Evolutionary conservation across 2,797 vertebrate genomes (phyloP), one percentile per base, ranked within the genome.

Genomic region (Holocentrus rufus): DNA sequence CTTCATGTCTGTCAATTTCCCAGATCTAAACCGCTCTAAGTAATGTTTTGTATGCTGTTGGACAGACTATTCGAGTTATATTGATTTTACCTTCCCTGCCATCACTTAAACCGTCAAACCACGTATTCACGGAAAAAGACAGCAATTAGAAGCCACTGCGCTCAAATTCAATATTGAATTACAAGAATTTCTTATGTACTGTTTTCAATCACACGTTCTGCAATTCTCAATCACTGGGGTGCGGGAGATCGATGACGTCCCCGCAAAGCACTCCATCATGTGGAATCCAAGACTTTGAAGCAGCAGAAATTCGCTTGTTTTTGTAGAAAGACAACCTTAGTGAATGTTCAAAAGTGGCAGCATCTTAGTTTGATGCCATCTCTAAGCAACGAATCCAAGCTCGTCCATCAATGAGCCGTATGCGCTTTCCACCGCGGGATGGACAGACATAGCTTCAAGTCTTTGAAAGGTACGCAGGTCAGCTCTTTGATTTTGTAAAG

Each of bases 21-120:
- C 54, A 70, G 52, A 65, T 84, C 66, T 76, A 82, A 88, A 85
- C 68, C 67, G 57, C 50, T 63, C 47, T 79, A 81, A 89, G 77
- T 78, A 39, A 80, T 65, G 79, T 59, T 86, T 71, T 69, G 50
- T 74, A 64, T 84, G 77, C 80, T 53, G 66, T 15, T 72, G 57
- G 79, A 39, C 46, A 52, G 71, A 69, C 59, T 76, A 60, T 87
- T 90, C 83, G 74, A 47, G 62, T 76, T 55, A 22, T 52, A 89
- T 85, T 83, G 85, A 90, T 85, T 82, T 59, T 36, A 85, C 62
- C 74, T 66, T 58, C 18, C 11, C 53, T 57, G 74, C 58, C 60
- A 59, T 77, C 69, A 53, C 68, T 82, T 63, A 74, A 75, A 80
- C 68, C 60, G 63, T 80, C 55, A 59, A 57, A 68, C 63, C 50